Evolutionary conservation across 1,140 invertebrate genomes (phyloP).

Genomic region (Lordiphosa mommai): DNA sequence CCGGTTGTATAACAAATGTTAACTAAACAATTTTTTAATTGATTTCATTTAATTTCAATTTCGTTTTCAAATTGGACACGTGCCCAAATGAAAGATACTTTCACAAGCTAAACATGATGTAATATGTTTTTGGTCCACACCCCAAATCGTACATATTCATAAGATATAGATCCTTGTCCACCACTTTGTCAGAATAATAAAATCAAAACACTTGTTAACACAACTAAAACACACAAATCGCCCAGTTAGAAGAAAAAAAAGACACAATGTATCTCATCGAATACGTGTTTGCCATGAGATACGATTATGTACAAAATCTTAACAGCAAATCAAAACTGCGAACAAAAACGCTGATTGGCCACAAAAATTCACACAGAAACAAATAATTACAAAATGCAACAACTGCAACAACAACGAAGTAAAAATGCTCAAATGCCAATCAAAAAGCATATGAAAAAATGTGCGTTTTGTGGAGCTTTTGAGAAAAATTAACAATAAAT

Average conservation of each 20-base stretch:
- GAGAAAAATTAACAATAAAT: slow-evolving; percentile 51
- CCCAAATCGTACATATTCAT: slow-evolving; percentile 53
- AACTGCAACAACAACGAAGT: background rate
- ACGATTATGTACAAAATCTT: slow-evolving; percentile 68
- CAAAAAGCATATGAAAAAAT: slow-evolving; percentile 51
- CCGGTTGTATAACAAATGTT: slow-evolving; percentile 34
- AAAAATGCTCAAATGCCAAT: slow-evolving; percentile 45
- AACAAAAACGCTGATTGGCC: slow-evolving; percentile 76
- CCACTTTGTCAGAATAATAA: slow-evolving; percentile 69
- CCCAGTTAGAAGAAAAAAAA: slow-evolving; percentile 33
- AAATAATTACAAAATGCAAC: slow-evolving; percentile 59
- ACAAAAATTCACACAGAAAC: slow-evolving; percentile 74
- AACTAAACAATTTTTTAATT: slow-evolving; percentile 57
- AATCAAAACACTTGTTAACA: slow-evolving; percentile 64
- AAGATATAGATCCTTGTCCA: slow-evolving; percentile 58
- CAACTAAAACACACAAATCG: slow-evolving; percentile 19
- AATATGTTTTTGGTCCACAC: slow-evolving; percentile 11
- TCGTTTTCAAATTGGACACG: slow-evolving; percentile 40
- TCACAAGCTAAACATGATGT: slow-evolving; percentile 18
- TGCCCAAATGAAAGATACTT: slow-evolving; percentile 53
- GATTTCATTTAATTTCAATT: slow-evolving; percentile 35
- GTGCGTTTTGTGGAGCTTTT: slow-evolving; percentile 57
- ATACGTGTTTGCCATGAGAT: slow-evolving; percentile 74
- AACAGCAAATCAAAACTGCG: slow-evolving; percentile 73
- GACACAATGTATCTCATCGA: slow-evolving; percentile 57